A percentile compares a stretch with the other conserved stretches of the same genome.
phyloP scores from a whole-genome alignment of 2,888 invertebrate species.

The Polyploca ridens region DNA sequence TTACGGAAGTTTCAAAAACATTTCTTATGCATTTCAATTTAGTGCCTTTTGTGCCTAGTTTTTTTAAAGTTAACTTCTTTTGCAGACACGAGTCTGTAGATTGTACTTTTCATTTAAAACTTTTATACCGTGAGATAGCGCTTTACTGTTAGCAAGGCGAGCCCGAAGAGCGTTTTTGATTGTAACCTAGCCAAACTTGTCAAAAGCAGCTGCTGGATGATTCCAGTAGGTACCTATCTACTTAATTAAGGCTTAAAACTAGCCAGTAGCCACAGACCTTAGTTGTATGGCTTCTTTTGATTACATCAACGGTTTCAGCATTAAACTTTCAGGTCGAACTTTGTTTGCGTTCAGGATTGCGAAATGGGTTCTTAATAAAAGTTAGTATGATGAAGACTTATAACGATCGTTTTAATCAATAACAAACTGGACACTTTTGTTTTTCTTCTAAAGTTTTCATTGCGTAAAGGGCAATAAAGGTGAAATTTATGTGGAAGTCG shows the following conservation, averaged over 20 bases:
- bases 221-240: slow-evolving; percentile 27
- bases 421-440: slow-evolving; percentile 26
- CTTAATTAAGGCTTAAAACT: slow-evolving; percentile 37
- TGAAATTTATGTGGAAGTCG: slow-evolving; percentile 51
- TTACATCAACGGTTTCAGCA: background rate
- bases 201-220: too few relatives aligned
- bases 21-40: too few relatives aligned
- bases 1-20: too few relatives aligned
- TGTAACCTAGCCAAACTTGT: too few relatives aligned
- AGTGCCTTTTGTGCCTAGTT: too few relatives aligned
- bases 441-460: slow-evolving; percentile 38
- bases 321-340: background rate
- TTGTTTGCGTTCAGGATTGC: background rate
- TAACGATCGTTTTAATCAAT: background rate
- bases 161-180: too few relatives aligned
- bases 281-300: background rate
- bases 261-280: background rate
- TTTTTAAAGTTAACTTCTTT: too few relatives aligned
- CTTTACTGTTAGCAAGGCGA: too few relatives aligned
- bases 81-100: too few relatives aligned
- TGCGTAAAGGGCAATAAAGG: slow-evolving; percentile 48
- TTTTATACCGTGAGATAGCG: too few relatives aligned
- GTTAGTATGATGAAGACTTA: background rate
- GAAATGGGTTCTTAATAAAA: background rate
- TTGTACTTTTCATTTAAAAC: too few relatives aligned